Base-by-base conservation (phyloP, 1,140 invertebrate species). In the Platyura marginata region DNA sequence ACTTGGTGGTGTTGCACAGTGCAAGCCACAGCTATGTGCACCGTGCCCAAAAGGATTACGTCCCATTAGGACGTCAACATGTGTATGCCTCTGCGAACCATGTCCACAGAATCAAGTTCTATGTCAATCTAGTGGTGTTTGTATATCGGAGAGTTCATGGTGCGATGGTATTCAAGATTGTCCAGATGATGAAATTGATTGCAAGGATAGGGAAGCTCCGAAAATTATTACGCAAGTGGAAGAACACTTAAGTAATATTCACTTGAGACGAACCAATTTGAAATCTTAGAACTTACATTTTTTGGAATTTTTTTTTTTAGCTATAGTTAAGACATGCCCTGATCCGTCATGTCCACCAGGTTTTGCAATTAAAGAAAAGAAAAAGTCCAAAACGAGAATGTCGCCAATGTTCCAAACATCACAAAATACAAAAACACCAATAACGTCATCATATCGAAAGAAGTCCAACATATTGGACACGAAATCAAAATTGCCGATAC, bases 81-180 rank as follows among this genome's bases (percentile, higher is more conserved):
- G 86, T 59, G 65, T 65, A 13, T 91, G 86, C 52, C 53, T 69
- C 1, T 91, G 87, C 53, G 70, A 75, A 50, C 72, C 74, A 0
- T 91, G 87, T 51, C 68, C 70, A 6, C 47, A 52, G 10, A 70
- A 68, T 15, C 74, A 73, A 10, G 64, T 63, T 36, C 62, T 82
- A 16, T 92, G 87, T 52, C 76, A 75, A 0, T 79, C 78, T 0
- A 82, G 72, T 51, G 74, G 77, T 33, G 61, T 77, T 37, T 92
- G 87, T 51, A 72, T 92, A 6, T 65, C 77, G 1, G 64, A 72
- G 43, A 62, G 68, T 2, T 61, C 66, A 1, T 86, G 83, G 79
- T 92, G 87, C 60, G 75, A 92, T 56, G 84, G 84, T 0, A 61
- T 87, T 1, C 67, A 75, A 47, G 78, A 92, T 53, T 92, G 87